Base-by-base conservation (phyloP, 2,797 vertebrate genomes). In the Chelidonichthys spinosus region DNA sequence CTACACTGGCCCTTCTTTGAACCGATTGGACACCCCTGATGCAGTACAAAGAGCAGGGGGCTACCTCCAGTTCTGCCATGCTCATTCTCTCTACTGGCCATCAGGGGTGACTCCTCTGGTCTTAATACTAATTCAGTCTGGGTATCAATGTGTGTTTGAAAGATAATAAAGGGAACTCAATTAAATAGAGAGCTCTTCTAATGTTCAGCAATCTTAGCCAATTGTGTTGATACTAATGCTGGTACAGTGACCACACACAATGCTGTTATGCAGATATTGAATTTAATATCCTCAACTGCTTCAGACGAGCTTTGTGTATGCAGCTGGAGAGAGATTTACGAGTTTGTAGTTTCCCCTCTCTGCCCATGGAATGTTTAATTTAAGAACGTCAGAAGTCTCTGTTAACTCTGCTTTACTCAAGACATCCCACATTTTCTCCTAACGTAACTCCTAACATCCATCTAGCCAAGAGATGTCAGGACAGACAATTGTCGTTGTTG, bases 401-500 rank as follows among this genome's bases (percentile, higher is more conserved):
- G 47, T 64, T 77, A 36, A 15, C 35, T 66, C 63, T 18, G 49
- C 63, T 72, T 71, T 50, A 55, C 69, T 78, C 56, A 13, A 78
- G 52, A 79, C 66, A 33, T 53, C 67, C 67, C 71, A 72, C 71
- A 50, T 70, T 74, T 75, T 75, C 56, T 66, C 47, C 71, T 81
- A 69, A 69, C 47, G 77, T 76, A 85, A 86, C 78, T 65, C 62
- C 69, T 70, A 76, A 11, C 78, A 74, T 84, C 68, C 74, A 67
- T 87, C 78, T 72, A 64, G 10, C 52, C 46, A 63, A 76, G 74
- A 87, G 77, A 50, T 50, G 75, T 83, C 83, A 78, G 84, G 77
- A 78, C 79, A 78, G 81, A 85, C 81, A 78, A 75, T 85, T 86
- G 81, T 83, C 76, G 87, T 4, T 40, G 69, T 42, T 72, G 81